Percentiles rank a stretch among this genome's conserved stretches.
phyloP scores from a whole-genome alignment of 2,888 invertebrate genomes.

The Sylvicola fuscatus region DNA sequence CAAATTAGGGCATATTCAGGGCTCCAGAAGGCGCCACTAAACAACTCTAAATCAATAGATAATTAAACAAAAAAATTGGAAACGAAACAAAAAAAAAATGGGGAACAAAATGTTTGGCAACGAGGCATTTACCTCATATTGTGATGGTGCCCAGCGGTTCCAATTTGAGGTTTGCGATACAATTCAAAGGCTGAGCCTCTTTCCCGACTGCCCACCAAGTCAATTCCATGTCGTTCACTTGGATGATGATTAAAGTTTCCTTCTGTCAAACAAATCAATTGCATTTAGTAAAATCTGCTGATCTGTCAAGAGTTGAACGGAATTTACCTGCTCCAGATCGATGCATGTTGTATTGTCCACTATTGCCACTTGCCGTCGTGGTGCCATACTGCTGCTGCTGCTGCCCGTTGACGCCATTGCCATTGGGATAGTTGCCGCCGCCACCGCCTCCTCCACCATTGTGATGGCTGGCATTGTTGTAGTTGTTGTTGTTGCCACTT shows the following conservation, averaged over 20 bases:
- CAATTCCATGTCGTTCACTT: constrained; percentile 26
- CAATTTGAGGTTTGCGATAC: constrained; percentile 65
- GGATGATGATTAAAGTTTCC: constrained; percentile 21
- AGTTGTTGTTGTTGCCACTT: constrained; percentile 1
- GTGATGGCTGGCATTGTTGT: neutral
- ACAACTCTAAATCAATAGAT: too few species aligned
- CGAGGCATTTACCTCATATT: constrained; percentile 46
- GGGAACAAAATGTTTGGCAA: too few species aligned
- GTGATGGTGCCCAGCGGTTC: constrained; percentile 39
- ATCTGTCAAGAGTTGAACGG: too few species aligned
- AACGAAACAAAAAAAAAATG: too few species aligned
- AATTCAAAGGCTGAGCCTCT: constrained; percentile 88
- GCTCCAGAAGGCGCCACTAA: too few species aligned
- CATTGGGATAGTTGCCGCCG: constrained; percentile 2
- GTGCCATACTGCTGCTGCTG: constrained; percentile 3
- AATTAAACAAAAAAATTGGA: too few species aligned
- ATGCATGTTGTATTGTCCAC: constrained; percentile 15
- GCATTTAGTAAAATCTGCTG: too few species aligned
- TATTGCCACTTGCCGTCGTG: constrained; percentile 10
- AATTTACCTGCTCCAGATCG: too few species aligned
- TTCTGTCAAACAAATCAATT: constrained; percentile 7
- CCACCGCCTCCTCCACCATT: neutral
- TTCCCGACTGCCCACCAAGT: constrained; percentile 69
- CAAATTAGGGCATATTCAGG: too few species aligned
- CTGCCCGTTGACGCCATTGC: constrained; percentile 2